Percentiles rank a stretch among this genome's conserved stretches.
phyloP scores from a whole-genome alignment of 2,888 invertebrate species.

The Drosophila leonis region DNA sequence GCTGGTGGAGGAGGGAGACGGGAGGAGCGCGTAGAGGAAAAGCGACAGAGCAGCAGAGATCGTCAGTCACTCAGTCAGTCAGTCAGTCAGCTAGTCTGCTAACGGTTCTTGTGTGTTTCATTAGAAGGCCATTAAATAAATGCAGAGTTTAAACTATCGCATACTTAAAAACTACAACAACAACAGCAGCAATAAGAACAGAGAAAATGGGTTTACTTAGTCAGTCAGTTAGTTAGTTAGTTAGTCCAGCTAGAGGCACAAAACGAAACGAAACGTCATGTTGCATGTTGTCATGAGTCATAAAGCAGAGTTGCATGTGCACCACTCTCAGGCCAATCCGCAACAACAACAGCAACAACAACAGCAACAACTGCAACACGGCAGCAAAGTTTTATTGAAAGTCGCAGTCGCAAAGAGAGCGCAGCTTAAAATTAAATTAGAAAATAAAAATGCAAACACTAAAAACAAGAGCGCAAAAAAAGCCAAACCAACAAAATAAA shows the following conservation, averaged over 20 bases:
- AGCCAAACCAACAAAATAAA: conserved; percentile 23
- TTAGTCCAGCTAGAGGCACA: conserved; percentile 46
- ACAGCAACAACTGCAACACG: conserved; percentile 36
- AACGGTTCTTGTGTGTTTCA: conserved; percentile 52
- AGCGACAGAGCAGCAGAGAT: conserved; percentile 5
- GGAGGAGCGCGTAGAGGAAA: no score
- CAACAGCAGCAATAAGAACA: conserved; percentile 4
- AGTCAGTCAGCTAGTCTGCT: conserved; percentile 25
- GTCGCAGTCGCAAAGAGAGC: conserved; percentile 53
- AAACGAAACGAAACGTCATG: conserved; percentile 71
- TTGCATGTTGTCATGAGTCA: conserved; percentile 82
- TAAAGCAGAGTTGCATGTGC: conserved; percentile 80
- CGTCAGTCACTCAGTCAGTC: conserved; percentile 20
- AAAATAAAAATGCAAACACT: conserved; percentile 61
- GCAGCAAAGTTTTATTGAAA: conserved; percentile 63
- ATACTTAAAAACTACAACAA: conserved; percentile 31
- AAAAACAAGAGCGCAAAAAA: conserved; percentile 16
- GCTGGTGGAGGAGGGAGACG: neutral
- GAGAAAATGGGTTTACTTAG: conserved; percentile 45
- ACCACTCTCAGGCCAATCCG: conserved; percentile 28
- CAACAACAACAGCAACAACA: conserved; percentile 41
- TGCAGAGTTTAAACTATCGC: conserved; percentile 62
- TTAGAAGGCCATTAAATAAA: conserved; percentile 63
- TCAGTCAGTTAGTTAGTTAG: conserved; percentile 51
- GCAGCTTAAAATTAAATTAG: conserved; percentile 71